Conservation (phyloP, 2,113 vertebrate genomes). For the Phalacrocorax carbo region DNA sequence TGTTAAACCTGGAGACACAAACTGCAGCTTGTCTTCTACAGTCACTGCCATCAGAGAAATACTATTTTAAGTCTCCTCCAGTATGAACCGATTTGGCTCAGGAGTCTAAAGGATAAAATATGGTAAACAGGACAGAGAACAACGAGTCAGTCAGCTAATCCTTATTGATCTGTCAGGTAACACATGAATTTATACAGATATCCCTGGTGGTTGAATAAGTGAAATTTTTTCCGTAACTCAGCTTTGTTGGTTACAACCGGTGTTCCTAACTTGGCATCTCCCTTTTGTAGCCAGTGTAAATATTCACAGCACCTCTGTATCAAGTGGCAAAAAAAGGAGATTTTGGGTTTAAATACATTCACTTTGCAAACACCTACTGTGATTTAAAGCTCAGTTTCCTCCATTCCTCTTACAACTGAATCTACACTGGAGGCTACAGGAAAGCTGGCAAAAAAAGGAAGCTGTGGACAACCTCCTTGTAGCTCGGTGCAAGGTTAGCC, state of each 20-base stretch:
- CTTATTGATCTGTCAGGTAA: neutral
- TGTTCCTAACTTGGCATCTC: neutral
- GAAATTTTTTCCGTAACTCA: neutral
- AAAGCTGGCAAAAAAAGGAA: neutral
- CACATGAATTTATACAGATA: neutral
- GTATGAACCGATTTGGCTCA: neutral
- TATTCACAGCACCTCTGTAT: neutral
- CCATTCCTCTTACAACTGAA: neutral
- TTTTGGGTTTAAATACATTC: neutral
- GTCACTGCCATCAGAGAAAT: neutral
- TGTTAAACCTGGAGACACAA: neutral
- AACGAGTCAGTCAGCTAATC: neutral
- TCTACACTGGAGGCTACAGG: neutral
- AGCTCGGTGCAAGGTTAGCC: neutral
- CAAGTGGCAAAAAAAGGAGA: neutral
- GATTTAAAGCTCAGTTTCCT: neutral
- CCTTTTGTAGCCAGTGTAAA: neutral
- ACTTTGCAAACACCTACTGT: neutral
- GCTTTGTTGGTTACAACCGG: neutral
- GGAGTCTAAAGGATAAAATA: neutral
- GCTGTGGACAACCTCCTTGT: neutral
- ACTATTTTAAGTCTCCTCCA: neutral
- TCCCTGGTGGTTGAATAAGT: neutral
- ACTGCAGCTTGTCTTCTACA: neutral
- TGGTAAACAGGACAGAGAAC: neutral